Base-by-base conservation (phyloP, 2,888 invertebrate species). In the Metalampra italica region DNA sequence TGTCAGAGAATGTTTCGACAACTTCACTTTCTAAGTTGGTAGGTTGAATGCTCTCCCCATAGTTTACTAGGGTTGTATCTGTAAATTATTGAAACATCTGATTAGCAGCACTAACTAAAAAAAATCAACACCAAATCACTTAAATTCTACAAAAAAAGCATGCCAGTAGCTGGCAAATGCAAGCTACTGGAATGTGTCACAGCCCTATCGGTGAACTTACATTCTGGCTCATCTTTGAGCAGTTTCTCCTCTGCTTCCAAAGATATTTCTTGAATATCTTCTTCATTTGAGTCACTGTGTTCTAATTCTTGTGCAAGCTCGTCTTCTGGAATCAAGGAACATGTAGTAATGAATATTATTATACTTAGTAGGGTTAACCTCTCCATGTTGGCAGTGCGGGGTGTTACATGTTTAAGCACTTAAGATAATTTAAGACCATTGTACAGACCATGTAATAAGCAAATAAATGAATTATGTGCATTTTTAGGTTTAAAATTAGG, bases 201-300 rank as follows among this genome's bases (percentile, higher is more conserved):
- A n/a, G n/a, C n/a, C n/a, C n/a, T n/a, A 22, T 22, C 22, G 5
- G 22, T 22, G 22, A 22, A 62, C 71, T 64, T 66, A 88, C 89
- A 89, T 73, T 88, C 87, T 34, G 89, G 88, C 68, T 88, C 87
- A 64, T 90, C 90, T 72, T 85, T 90, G 1, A 90, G 64, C 22
- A 90, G 61, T 51, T 84, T 89, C 53, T 90, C 90, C 68, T 90
- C 90, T 47, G 82, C 77, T 66, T 90, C 90, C 48, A 89, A 59
- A 1, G 90, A 88, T 58, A 90, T 84, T 54, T 90, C 90, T 60
- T 85, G 85, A 13, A 78, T 78, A 60, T 88, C 89, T 29, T 89
- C 90, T 65, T 90, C 90, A 56, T 82, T 85, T 2, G 88, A 90
- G 60, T 90, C 90, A 60, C 89, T 90, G 49, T 90, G 90, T 37